Evolutionary conservation across 1,140 invertebrate genomes (phyloP), one percentile per base, ranked within the genome.

Genomic region (Antheraea pernyi): DNA sequence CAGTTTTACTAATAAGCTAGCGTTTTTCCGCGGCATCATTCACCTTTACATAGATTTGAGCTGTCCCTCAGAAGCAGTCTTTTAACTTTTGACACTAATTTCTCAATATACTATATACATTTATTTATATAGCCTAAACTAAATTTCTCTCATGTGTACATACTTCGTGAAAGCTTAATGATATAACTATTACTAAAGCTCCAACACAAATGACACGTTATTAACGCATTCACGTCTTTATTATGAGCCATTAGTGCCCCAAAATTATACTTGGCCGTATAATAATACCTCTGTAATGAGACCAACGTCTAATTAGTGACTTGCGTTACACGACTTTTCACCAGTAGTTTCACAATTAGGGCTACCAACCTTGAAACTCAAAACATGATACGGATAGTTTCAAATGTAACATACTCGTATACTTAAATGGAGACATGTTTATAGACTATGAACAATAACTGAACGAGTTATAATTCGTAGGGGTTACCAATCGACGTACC

Each of bases 211-310:
- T 53, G 46, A 16, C 46, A 53, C 46, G 46, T 53, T 53, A 53
- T 53, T 53, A 53, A 53, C 46, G 46, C 46, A 53, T 42, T 19
- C 37, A 64, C 37, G 30, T 64, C 30, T 64, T 64, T 42, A 64
- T 64, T 64, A 64, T 19, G n/a, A 37, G 30, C 62, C 36, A 64
- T 64, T 64, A 64, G 62, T 37, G 37, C n/a, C 30, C 30, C n/a
- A 19, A 37, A 64, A 61, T 61, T 19, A 64, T 42, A 42, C 18
- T 64, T 64, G 62, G 18, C 37, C 36, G 9, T 30, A 36, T 42
- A 64, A 64, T 64, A 64, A 42, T 19, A 42, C 60, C 19, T 8
- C 13, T n/a, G 30, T 61, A 61, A 61, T 61, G 60, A 61, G 19
- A 30, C 60, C 60, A 10, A 13, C 19, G 60, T 36, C 60, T 61